These are phyloP conservation scores for Sebastes trivittatus DNA, from an alignment of 2,797 vertebrate genomes.

Conservation along the genomic window DNA sequence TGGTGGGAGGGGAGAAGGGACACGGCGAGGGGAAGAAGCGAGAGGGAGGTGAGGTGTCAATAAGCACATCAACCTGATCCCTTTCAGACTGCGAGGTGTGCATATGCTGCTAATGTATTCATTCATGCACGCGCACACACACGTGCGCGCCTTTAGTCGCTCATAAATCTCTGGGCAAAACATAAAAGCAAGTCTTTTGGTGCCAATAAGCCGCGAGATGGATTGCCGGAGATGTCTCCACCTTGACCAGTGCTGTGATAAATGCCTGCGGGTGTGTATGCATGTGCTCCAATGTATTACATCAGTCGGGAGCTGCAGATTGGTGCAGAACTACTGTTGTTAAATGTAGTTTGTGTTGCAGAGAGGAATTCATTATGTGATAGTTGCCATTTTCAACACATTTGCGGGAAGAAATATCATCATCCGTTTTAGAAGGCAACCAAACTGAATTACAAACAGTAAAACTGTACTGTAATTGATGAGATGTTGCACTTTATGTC, in stretches of 20 bases:
- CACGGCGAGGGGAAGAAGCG: constrained; percentile 38
- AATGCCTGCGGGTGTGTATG: constrained; percentile 60
- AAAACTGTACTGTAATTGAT: background rate
- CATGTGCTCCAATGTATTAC: constrained; percentile 65
- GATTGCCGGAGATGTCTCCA: constrained; percentile 75
- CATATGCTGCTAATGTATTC: constrained; percentile 62
- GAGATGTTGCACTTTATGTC: background rate
- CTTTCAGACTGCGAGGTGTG: constrained; percentile 59
- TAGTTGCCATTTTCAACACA: constrained; percentile 30
- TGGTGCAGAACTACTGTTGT: constrained; percentile 40
- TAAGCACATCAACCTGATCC: constrained; percentile 73
- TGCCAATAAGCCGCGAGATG: constrained; percentile 76
- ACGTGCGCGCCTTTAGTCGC: constrained; percentile 31
- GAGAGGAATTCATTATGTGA: constrained; percentile 36
- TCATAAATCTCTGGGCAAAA: constrained; percentile 74
- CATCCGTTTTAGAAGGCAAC: background rate
- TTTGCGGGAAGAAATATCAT: background rate
- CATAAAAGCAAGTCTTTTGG: constrained; percentile 74
- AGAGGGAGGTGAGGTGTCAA: constrained; percentile 74
- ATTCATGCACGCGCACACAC: constrained; percentile 32
- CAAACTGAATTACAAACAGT: background rate
- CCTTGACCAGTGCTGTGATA: constrained; percentile 74
- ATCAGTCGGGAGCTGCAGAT: constrained; percentile 61
- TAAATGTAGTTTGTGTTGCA: constrained; percentile 42
- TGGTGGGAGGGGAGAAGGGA: constrained; percentile 50